Conservation (phyloP, 53 echinoderm and acorn worm genomes). For the Apostichopus leukothele region DNA sequence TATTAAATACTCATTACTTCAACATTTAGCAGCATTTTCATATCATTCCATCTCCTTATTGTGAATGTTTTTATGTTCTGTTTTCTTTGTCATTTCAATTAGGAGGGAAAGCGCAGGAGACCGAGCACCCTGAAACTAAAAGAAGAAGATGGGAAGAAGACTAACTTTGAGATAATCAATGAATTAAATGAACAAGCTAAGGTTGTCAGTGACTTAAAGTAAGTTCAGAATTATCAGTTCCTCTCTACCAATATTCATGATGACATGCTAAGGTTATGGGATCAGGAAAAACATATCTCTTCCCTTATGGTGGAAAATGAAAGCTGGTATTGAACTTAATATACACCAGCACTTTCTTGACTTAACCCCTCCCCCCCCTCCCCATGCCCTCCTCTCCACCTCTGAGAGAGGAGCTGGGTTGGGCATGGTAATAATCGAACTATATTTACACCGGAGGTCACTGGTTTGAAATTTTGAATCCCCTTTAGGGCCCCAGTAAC, state of each 20-base stretch:
- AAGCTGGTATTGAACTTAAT: not conserved
- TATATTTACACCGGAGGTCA: too few relatives aligned
- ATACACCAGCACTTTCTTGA: not conserved
- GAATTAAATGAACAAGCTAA: slow-evolving; percentile 97
- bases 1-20: too few relatives aligned
- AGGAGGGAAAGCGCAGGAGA: slow-evolving; percentile 61
- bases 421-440: too few relatives aligned
- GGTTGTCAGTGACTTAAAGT: slow-evolving; percentile 91
- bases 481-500: too few relatives aligned
- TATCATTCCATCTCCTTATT: too few relatives aligned
- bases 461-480: too few relatives aligned
- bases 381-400: too few relatives aligned
- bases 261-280: not conserved
- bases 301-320: not conserved
- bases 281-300: not conserved
- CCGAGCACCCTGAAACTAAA: slow-evolving; percentile 69
- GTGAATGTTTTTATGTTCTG: too few relatives aligned
- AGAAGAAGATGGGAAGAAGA: slow-evolving; percentile 67
- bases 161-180: slow-evolving; percentile 83
- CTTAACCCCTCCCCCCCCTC: too few relatives aligned
- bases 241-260: not conserved
- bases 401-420: too few relatives aligned
- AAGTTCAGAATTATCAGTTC: not conserved
- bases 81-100: not conserved
- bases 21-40: too few relatives aligned